These are phyloP conservation scores for Campaea margaritaria DNA, from an alignment of 2,888 invertebrate species.

Conservation along the genomic window DNA sequence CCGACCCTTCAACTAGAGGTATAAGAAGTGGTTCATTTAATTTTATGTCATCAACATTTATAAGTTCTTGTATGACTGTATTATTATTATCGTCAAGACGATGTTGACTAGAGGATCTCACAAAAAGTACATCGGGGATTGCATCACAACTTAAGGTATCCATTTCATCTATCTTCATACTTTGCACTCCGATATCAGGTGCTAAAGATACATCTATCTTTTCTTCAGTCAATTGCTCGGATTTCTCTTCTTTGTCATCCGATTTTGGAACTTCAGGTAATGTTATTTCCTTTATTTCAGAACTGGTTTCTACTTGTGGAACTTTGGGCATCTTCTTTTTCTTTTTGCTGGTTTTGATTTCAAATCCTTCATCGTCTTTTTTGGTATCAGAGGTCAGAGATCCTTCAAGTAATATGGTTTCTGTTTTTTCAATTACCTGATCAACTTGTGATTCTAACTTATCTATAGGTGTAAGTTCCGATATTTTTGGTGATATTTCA, in stretches of 20 bases:
- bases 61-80: conserved; percentile 68
- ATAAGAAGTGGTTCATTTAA: conserved; percentile 30
- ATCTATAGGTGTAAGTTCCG: conserved; percentile 1
- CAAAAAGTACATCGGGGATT: conserved; percentile 68
- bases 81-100: conserved; percentile 66
- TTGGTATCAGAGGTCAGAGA: conserved; percentile 23
- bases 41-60: conserved; percentile 46
- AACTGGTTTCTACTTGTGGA: conserved; percentile 26
- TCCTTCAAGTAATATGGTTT: conserved; percentile 19
- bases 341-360: conserved; percentile 51
- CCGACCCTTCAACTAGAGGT: conserved; percentile 60
- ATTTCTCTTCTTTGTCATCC: conserved; percentile 23
- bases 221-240: conserved; percentile 17
- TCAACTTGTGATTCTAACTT: background rate
- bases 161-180: conserved; percentile 53
- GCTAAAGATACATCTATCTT: conserved; percentile 27
- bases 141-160: conserved; percentile 55
- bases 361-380: conserved; percentile 40
- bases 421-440: background rate
- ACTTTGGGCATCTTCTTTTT: conserved; percentile 55
- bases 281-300: background rate
- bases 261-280: conserved; percentile 5
- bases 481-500: background rate
- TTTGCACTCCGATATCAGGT: conserved; percentile 51
- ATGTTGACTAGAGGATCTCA: conserved; percentile 69